Conservation (phyloP, 2,888 invertebrate genomes). For the Drosophila subquinaria region DNA sequence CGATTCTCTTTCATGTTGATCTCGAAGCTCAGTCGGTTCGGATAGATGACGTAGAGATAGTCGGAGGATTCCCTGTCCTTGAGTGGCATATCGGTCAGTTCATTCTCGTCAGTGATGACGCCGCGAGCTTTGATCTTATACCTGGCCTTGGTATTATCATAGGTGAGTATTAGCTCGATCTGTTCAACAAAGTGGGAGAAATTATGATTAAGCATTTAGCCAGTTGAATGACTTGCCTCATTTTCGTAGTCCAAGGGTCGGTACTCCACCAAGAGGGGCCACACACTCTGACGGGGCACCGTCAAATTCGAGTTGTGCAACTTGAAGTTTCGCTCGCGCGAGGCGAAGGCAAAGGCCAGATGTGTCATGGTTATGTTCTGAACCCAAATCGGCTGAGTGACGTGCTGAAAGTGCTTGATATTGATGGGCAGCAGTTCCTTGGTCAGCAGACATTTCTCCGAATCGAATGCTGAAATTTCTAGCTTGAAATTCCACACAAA, state of each 20-base stretch:
- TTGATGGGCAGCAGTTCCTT: conserved; percentile 75
- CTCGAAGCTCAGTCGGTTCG: conserved; percentile 73
- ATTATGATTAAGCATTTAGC: not conserved
- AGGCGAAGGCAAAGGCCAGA: conserved; percentile 62
- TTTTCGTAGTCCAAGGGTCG: conserved; percentile 77
- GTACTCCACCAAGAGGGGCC: conserved; percentile 81
- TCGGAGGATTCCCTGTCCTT: conserved; percentile 72
- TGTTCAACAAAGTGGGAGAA: conserved; percentile 5
- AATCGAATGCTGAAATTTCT: conserved; percentile 73
- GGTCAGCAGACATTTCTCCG: conserved; percentile 71
- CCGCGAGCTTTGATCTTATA: conserved; percentile 70
- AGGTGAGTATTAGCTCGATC: conserved; percentile 62
- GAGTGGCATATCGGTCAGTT: conserved; percentile 63
- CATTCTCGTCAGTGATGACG: conserved; percentile 47
- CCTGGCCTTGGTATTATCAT: conserved; percentile 52
- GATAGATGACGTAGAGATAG: conserved; percentile 75
- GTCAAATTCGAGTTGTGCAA: conserved; percentile 73
- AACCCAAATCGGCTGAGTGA: conserved; percentile 81
- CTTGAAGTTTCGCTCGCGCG: conserved; percentile 67
- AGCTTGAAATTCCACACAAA: conserved; percentile 70
- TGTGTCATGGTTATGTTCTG: conserved; percentile 77
- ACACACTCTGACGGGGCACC: conserved; percentile 80
- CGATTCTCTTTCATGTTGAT: conserved; percentile 62
- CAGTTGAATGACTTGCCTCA: conserved; percentile 46
- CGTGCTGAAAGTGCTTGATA: conserved; percentile 65